Conservation (phyloP, 2,888 invertebrate genomes). For the Drosophila multiciliata region DNA sequence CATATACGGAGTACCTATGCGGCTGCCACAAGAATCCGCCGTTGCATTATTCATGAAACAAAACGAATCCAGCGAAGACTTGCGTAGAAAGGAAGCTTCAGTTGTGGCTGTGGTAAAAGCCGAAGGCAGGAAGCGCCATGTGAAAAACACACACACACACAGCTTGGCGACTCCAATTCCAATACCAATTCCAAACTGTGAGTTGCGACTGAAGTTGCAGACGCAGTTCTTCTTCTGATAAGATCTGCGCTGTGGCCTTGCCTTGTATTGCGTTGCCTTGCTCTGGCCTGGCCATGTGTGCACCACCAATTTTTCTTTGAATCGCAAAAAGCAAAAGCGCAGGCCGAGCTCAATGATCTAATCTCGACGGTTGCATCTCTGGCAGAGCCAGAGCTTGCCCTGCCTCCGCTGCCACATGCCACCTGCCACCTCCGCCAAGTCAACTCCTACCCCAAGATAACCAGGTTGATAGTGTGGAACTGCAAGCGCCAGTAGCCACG, state of each 20-base stretch:
- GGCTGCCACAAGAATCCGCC: conserved; percentile 63
- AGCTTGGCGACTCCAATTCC: conserved; percentile 1
- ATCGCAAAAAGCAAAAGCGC: conserved; percentile 57
- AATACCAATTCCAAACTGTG: conserved; percentile 7
- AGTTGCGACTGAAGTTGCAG: conserved; percentile 13
- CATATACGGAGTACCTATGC: conserved; percentile 78
- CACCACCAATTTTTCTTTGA: conserved; percentile 76
- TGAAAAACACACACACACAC: conserved; percentile 35
- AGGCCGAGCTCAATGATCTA: conserved; percentile 63
- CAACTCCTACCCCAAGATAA: conserved; percentile 52
- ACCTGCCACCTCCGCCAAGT: conserved; percentile 1
- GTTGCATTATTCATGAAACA: conserved; percentile 76
- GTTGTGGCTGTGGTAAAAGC: conserved; percentile 1
- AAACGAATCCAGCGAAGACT: conserved; percentile 5
- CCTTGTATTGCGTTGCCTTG: background rate
- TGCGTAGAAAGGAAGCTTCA: conserved; percentile 44
- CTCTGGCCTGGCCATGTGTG: conserved; percentile 62
- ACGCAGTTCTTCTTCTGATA: conserved; percentile 37
- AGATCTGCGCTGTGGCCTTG: conserved; percentile 54
- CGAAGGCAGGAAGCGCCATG: conserved; percentile 70
- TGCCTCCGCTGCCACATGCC: conserved; percentile 4
- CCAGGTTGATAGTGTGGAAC: conserved; percentile 72
- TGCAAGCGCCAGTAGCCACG: conserved; percentile 69
- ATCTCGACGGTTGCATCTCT: conserved; percentile 72
- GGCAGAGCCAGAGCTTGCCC: conserved; percentile 9